A percentile compares a stretch with the other conserved stretches of the same genome.
Conservation (phyloP, 2,797 vertebrate genomes). For the Molossus alvarezi region DNA sequence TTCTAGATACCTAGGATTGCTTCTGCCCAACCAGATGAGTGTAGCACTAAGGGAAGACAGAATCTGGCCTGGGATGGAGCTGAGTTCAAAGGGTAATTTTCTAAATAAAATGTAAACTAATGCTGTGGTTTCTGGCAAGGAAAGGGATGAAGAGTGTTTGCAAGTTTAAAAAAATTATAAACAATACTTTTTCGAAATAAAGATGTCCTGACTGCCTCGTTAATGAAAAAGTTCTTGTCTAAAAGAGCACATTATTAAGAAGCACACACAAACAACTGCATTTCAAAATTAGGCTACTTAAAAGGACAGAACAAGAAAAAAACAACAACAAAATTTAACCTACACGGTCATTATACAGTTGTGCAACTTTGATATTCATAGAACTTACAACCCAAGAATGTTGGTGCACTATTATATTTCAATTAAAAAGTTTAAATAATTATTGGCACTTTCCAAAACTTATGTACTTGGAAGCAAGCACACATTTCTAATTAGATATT, state of each 20-base stretch:
- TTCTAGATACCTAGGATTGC: neutral
- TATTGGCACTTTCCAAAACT: neutral
- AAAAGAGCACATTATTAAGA: neutral
- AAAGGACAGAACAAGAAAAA: neutral
- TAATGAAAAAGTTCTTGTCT: slow-evolving; percentile 17
- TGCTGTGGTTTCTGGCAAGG: neutral
- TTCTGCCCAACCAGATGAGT: neutral
- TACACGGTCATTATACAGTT: neutral
- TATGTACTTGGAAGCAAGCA: slow-evolving; percentile 18
- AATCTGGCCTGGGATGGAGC: neutral
- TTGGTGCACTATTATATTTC: neutral
- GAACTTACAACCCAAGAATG: slow-evolving; percentile 6
- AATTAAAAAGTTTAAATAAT: slow-evolving; percentile 30
- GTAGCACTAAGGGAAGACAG: neutral
- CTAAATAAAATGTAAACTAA: slow-evolving; percentile 42
- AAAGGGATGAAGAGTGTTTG: slow-evolving; percentile 24
- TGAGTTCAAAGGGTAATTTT: neutral
- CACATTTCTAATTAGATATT: slow-evolving; percentile 52
- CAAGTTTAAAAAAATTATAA: neutral
- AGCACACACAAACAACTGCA: neutral
- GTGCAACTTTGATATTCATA: neutral
- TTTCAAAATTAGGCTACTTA: slow-evolving; percentile 36
- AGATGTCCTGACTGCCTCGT: neutral
- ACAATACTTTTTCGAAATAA: neutral
- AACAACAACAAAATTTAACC: neutral